These are phyloP conservation scores for Pristiophorus japonicus DNA, from an alignment of 2,113 vertebrate genomes.

Conservation along the genomic window DNA sequence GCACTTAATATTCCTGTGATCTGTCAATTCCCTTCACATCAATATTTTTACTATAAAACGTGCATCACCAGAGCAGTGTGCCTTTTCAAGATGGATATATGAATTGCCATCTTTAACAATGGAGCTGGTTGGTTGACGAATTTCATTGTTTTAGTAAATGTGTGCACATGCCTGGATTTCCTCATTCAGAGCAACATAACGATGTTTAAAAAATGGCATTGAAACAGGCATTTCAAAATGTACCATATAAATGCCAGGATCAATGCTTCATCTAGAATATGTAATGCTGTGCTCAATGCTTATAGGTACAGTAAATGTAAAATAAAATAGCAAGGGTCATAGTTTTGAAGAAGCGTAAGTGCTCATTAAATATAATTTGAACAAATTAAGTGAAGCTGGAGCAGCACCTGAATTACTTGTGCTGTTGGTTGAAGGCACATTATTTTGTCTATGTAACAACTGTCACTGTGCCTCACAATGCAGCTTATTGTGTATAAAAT, in stretches of 20 bases:
- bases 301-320: background rate
- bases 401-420: background rate
- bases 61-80: background rate
- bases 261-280: background rate
- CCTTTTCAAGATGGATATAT: constrained; percentile 12
- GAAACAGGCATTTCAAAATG: background rate
- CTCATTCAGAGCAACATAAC: background rate
- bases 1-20: background rate
- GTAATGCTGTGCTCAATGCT: background rate
- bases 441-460: background rate
- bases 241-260: background rate
- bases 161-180: background rate
- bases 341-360: background rate
- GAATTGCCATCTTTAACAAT: constrained; percentile 24
- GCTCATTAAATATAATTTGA: background rate
- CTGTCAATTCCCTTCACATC: constrained; percentile 29
- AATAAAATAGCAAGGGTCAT: background rate
- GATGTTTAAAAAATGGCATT: background rate
- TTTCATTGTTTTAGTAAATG: constrained; percentile 22
- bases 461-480: background rate
- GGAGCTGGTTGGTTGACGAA: background rate
- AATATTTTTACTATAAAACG: background rate
- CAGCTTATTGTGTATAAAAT: background rate
- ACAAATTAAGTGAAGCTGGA: background rate
- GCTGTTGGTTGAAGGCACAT: background rate